A percentile compares a stretch with the other conserved stretches of the same genome.
phyloP scores from a whole-genome alignment of 1,140 invertebrate species.

The Zelostemma sp. region DNA sequence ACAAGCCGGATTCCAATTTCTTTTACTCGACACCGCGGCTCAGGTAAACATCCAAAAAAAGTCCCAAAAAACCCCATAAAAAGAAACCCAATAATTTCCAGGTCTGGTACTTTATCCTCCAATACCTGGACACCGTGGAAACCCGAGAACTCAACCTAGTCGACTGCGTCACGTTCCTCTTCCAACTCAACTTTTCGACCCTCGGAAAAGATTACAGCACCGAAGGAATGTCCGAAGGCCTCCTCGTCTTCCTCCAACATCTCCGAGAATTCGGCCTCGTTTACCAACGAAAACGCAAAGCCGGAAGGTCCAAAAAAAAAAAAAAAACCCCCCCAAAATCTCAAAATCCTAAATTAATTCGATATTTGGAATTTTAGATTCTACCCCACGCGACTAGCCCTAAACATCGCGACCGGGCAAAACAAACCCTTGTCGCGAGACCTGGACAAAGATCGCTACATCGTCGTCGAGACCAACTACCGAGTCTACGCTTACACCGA shows the following conservation, averaged over 20 bases:
- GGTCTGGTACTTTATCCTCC: constrained; percentile 97
- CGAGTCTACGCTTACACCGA: constrained; percentile 96
- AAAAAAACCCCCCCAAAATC: constrained; percentile 15
- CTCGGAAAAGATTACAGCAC: constrained; percentile 98
- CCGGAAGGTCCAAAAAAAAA: constrained; percentile 59
- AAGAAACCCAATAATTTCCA: constrained; percentile 37
- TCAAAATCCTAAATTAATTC: too few species aligned
- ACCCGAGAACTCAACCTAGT: constrained; percentile 86
- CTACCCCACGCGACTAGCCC: constrained; percentile 93
- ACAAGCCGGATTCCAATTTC: constrained; percentile 94
- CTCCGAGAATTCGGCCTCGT: constrained; percentile 97
- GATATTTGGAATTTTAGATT: too few species aligned
- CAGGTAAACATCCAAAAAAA: constrained; percentile 72
- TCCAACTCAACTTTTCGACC: constrained; percentile 96
- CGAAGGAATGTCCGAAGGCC: constrained; percentile 90
- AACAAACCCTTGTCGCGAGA: constrained; percentile 69
- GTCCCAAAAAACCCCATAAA: background rate
- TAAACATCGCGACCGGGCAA: constrained; percentile 87
- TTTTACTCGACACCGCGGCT: constrained; percentile 90
- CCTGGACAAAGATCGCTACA: constrained; percentile 80
- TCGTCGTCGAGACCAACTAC: constrained; percentile 98
- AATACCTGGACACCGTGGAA: constrained; percentile 94
- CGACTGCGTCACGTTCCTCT: constrained; percentile 93
- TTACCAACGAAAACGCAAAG: constrained; percentile 87
- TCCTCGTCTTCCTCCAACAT: constrained; percentile 94